Base-by-base conservation (phyloP, 1,140 invertebrate genomes). In the Argopecten irradians region DNA sequence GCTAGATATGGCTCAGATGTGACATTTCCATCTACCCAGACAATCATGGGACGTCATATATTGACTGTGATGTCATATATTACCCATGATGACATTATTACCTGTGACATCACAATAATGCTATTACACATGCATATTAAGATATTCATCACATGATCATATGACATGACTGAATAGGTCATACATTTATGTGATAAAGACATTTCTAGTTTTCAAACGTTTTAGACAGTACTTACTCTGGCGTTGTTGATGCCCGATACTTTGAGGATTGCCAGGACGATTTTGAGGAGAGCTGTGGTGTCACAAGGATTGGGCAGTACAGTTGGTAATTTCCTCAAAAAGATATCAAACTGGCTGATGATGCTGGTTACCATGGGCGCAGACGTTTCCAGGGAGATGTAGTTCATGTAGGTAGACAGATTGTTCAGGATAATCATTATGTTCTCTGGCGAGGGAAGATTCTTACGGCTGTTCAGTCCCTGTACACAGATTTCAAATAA, bases 321-420 rank as follows among this genome's bases (percentile, higher is more conserved):
- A 82, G 97, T 96, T 32, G 98, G 96, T 86, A 98, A 96, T 55
- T 94, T 93, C n/a, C 98, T 96, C 94, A 99, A 97, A 90, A 99
- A 97, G 22, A 97, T 96, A 91, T 99, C 99, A 93, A 98, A 96
- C 93, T 98, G 97, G 46, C 97, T 96, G 84, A 99, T 96, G 3
- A 99, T 97, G 34, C 97, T 96, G 88, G 97, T 97, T 97, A 98
- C 99, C 91, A 93, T 93, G 33, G 97, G 96, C 28, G 97, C 96
- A 19, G 97, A 97, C 5, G 97, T 97, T 94, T 99, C 98, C 88
- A 98, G 95, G 7, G 98, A 97, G 43, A 99, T 96, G 95, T 98
- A 98, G 93, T 99, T 98, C 93, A 99, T 96, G 95, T 99, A 99
- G 93, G 97, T 97, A 1, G 98, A 97, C 92, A 99, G 97, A 96